These are phyloP conservation scores for Timema podura DNA, from an alignment of 2,888 invertebrate species.

Conservation along the genomic window DNA sequence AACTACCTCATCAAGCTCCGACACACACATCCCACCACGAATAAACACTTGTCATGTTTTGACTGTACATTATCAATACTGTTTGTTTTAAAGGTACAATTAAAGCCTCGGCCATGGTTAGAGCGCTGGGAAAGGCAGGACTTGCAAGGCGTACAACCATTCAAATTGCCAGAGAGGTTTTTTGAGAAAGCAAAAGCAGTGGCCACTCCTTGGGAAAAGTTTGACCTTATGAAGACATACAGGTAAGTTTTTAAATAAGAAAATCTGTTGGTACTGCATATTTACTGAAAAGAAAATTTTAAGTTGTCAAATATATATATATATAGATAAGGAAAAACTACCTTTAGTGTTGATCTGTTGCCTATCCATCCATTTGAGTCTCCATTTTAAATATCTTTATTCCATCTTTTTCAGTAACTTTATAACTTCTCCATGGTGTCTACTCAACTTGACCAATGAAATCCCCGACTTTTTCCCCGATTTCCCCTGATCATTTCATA, in stretches of 20 bases:
- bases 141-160: constrained; percentile 66
- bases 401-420: too few species aligned
- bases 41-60: too few species aligned
- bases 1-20: too few species aligned
- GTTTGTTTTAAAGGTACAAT: constrained; percentile 51
- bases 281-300: not conserved
- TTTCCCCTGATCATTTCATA: too few species aligned
- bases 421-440: too few species aligned
- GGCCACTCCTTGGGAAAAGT: constrained; percentile 79
- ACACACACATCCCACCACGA: too few species aligned
- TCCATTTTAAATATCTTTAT: too few species aligned
- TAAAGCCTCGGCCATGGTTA: constrained; percentile 86
- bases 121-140: constrained; percentile 81
- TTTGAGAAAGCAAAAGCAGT: constrained; percentile 51
- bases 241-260: constrained; percentile 50
- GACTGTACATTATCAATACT: too few species aligned
- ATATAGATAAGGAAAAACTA: constrained; percentile 3
- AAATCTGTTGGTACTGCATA: not conserved
- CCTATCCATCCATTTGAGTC: not conserved
- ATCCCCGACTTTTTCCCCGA: too few species aligned
- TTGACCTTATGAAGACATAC: constrained; percentile 91
- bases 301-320: constrained; percentile 15
- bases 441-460: too few species aligned
- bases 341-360: not conserved
- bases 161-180: constrained; percentile 46